A percentile compares a stretch with the other conserved stretches of the same genome.
phyloP scores from a whole-genome alignment of 2,113 vertebrate genomes.

The Hydrochoerus hydrochaeris region DNA sequence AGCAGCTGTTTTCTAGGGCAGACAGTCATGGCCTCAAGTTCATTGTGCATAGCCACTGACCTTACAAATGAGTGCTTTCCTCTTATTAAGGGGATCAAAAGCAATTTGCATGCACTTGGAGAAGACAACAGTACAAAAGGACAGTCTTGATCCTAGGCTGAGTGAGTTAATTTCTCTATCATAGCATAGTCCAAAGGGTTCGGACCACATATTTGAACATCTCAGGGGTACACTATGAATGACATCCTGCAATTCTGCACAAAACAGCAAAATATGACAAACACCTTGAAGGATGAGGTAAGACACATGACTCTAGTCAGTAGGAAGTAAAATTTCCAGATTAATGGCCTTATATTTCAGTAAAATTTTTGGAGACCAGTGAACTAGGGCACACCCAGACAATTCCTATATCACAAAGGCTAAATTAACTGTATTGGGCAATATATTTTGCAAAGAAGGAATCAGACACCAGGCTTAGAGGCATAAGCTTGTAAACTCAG shows the following conservation, averaged over 20 bases:
- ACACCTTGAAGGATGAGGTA: background rate
- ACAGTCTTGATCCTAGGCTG: background rate
- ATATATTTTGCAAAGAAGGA: background rate
- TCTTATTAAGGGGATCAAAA: background rate
- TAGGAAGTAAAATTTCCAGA: background rate
- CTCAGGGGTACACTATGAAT: background rate
- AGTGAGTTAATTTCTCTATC: background rate
- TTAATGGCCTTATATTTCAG: background rate
- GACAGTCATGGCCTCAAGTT: background rate
- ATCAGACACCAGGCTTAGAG: background rate
- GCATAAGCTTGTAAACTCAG: background rate
- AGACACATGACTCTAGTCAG: background rate
- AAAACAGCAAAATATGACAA: background rate
- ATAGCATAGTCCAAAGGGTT: background rate
- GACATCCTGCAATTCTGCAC: background rate
- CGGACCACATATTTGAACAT: background rate
- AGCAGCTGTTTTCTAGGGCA: background rate
- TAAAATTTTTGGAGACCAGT: background rate
- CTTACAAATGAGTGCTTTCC: background rate
- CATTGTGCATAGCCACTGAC: background rate
- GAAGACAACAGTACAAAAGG: background rate
- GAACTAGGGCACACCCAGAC: background rate
- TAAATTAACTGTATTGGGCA: background rate
- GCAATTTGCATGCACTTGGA: background rate
- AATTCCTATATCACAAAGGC: background rate